Percentiles rank a stretch among this genome's conserved stretches.
Conservation (phyloP, 37 sponge, comb jelly and placozoan species). For the Hormiphora californensis region DNA sequence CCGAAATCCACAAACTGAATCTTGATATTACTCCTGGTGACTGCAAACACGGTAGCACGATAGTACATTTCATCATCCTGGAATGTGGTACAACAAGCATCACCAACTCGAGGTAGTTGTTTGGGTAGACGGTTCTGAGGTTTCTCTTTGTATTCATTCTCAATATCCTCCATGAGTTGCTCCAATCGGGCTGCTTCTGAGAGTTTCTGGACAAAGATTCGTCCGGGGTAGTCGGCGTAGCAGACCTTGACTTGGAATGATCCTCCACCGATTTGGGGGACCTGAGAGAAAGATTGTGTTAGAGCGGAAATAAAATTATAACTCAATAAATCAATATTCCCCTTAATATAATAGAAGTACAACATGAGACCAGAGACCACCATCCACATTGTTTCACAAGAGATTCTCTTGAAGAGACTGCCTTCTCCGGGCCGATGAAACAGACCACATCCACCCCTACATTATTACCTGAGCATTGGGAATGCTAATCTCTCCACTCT, state of each 20-base stretch:
- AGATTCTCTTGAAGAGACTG: too few relatives aligned
- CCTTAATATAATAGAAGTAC: too few relatives aligned
- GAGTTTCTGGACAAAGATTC: not conserved
- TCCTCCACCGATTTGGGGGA: not conserved
- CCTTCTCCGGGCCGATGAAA: too few relatives aligned
- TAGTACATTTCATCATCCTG: not conserved
- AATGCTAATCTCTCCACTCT: not conserved
- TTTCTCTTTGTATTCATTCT: not conserved
- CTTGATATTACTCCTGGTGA: not conserved
- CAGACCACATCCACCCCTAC: too few relatives aligned
- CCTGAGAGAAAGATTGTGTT: not conserved
- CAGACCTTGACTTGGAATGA: not conserved
- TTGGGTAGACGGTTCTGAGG: not conserved
- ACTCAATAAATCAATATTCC: too few relatives aligned
- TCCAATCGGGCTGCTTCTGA: not conserved
- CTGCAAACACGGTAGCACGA: not conserved
- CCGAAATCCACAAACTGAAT: constrained; percentile 7
- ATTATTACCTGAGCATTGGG: not conserved
- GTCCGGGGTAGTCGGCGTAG: not conserved
- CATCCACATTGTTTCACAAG: too few relatives aligned
- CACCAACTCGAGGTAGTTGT: not conserved
- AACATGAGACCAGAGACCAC: too few relatives aligned
- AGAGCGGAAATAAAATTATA: too few relatives aligned
- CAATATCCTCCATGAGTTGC: not conserved
- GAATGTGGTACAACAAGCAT: not conserved